Evolutionary conservation across 2,113 vertebrate species (phyloP).

Genomic region (Semicossyphus pulcher): DNA sequence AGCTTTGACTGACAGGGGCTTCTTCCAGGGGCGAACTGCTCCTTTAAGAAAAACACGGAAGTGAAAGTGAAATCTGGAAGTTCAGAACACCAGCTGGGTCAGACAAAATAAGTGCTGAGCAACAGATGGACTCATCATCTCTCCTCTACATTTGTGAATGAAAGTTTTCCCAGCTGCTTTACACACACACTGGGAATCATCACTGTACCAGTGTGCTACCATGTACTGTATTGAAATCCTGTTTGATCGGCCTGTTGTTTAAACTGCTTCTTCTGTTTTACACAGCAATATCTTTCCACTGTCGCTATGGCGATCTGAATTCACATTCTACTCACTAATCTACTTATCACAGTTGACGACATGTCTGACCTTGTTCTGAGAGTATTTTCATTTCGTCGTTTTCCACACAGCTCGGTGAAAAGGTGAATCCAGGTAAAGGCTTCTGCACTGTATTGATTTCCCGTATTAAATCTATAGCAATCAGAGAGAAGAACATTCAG

Average conservation of each 20-base stretch:
- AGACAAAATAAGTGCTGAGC: no score
- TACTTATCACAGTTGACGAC: neutral
- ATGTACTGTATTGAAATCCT: neutral
- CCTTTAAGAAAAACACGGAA: no score
- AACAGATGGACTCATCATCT: no score
- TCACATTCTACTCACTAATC: neutral
- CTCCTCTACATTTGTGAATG: no score
- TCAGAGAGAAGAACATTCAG: no score
- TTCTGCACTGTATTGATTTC: constrained; percentile 12
- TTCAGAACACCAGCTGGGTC: no score
- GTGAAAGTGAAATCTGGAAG: no score
- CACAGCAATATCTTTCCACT: no score
- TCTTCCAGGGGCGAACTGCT: no score
- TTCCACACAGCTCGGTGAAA: neutral
- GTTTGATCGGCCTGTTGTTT: neutral
- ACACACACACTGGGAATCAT: neutral
- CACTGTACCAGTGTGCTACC: neutral
- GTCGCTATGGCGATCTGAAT: neutral
- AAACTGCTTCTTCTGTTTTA: no score
- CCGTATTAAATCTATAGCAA: constrained; percentile 14
- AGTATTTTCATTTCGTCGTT: neutral
- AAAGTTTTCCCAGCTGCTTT: neutral
- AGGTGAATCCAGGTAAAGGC: neutral
- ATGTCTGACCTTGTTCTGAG: neutral
- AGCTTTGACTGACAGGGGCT: no score